phyloP scores from a whole-genome alignment of 2,113 vertebrate genomes.

The Donacobius atricapilla region DNA sequence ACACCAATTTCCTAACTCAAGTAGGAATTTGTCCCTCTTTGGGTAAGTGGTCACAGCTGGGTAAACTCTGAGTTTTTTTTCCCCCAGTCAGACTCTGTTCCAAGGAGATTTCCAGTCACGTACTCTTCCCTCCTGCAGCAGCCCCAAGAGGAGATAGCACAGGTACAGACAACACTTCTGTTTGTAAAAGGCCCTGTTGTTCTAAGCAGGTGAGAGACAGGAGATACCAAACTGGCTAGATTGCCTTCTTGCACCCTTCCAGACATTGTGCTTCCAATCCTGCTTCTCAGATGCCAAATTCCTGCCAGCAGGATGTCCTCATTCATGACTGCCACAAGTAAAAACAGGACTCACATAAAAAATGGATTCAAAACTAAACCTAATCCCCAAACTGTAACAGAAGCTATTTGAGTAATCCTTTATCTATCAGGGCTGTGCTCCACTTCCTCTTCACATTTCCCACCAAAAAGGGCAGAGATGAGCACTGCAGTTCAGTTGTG shows the following conservation, averaged over 20 bases:
- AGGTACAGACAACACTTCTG: not conserved
- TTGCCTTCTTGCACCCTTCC: not conserved
- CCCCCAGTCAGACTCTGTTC: not conserved
- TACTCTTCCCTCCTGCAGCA: not conserved
- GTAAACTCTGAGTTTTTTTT: not conserved
- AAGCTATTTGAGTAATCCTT: constrained; percentile 16
- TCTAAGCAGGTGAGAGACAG: not conserved
- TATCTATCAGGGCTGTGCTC: not conserved
- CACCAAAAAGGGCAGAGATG: not conserved
- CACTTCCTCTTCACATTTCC: not conserved
- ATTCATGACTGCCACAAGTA: not conserved
- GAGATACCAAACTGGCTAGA: not conserved
- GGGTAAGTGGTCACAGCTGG: not conserved
- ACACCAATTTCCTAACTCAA: not conserved
- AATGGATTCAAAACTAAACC: constrained; percentile 21
- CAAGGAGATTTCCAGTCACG: not conserved
- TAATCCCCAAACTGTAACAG: constrained; percentile 12
- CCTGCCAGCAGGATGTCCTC: not conserved
- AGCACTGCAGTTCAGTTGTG: not conserved
- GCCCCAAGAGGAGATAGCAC: not conserved
- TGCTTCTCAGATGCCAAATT: not conserved
- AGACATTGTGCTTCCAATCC: not conserved
- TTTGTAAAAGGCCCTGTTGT: not conserved
- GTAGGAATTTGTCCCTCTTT: not conserved
- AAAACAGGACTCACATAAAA: not conserved